phyloP scores from a whole-genome alignment of 2,797 vertebrate species.

The Tokudaia muenninki region DNA sequence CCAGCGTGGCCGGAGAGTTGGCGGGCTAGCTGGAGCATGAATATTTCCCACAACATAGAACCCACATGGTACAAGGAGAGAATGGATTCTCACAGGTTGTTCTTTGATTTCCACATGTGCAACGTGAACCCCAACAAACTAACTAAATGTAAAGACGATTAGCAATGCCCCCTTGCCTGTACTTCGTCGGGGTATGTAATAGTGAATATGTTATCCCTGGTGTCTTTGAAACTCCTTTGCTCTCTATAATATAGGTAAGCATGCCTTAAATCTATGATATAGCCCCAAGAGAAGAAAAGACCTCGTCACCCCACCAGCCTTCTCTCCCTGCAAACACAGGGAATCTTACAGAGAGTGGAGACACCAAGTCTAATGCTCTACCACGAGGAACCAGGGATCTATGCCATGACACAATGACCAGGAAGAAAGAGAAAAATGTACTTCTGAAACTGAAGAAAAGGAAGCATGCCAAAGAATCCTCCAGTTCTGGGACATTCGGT shows the following conservation, averaged over 20 bases:
- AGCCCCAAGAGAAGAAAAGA: not conserved
- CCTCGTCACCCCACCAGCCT: fast-evolving
- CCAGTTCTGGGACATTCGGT: not conserved
- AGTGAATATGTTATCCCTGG: not conserved
- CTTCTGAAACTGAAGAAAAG: not conserved
- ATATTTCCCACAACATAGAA: no score
- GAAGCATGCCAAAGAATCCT: not conserved
- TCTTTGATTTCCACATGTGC: not conserved
- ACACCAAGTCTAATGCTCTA: no score
- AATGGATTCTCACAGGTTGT: not conserved
- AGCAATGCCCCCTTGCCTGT: not conserved
- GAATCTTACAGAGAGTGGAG: not conserved
- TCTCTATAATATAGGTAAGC: not conserved
- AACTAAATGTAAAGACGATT: not conserved
- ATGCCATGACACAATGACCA: fast-evolving
- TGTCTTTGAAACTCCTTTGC: no score
- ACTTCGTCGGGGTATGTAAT: not conserved
- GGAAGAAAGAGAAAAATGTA: not conserved
- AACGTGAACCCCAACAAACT: not conserved
- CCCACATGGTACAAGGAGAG: not conserved
- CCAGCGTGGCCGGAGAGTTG: no score
- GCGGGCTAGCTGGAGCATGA: no score
- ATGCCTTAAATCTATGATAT: not conserved
- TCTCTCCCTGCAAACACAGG: not conserved
- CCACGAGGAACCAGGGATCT: fast-evolving